Percentiles rank a stretch among this genome's conserved stretches.
Conservation (phyloP, 2,888 invertebrate genomes). For the Agriopis marginaria region DNA sequence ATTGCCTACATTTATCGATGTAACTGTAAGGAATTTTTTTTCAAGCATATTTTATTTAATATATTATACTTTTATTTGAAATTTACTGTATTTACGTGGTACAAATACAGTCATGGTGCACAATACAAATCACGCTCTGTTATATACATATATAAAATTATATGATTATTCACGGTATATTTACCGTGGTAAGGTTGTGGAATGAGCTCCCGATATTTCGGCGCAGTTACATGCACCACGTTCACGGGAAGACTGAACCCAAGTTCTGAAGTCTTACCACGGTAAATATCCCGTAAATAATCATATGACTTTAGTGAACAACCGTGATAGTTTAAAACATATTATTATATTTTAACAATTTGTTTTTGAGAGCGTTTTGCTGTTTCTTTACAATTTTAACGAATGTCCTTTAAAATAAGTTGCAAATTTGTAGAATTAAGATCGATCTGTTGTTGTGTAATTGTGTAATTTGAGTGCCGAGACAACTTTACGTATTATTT, state of each 20-base stretch:
- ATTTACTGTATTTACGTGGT: background rate
- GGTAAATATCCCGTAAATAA: no score
- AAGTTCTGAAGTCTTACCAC: no score
- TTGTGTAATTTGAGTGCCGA: slow-evolving; percentile 61
- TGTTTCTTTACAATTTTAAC: slow-evolving; percentile 47
- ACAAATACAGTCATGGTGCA: slow-evolving; percentile 16
- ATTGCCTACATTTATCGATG: no score
- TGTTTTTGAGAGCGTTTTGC: background rate
- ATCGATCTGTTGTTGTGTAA: slow-evolving; percentile 53
- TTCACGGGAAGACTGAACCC: no score
- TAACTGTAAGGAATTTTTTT: no score
- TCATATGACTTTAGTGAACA: no score
- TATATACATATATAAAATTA: no score
- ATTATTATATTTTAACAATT: background rate
- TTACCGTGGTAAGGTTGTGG: no score
- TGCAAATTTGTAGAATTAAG: slow-evolving; percentile 53
- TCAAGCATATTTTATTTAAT: background rate
- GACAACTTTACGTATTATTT: slow-evolving; percentile 64
- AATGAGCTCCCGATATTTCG: no score
- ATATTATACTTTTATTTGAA: background rate
- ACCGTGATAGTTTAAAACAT: no score
- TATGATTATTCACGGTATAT: no score
- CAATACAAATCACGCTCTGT: slow-evolving; percentile 10
- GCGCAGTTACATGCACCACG: no score
- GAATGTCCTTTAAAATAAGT: slow-evolving; percentile 47